phyloP scores from a whole-genome alignment of 2,888 invertebrate genomes.

The Sericinus montela region DNA sequence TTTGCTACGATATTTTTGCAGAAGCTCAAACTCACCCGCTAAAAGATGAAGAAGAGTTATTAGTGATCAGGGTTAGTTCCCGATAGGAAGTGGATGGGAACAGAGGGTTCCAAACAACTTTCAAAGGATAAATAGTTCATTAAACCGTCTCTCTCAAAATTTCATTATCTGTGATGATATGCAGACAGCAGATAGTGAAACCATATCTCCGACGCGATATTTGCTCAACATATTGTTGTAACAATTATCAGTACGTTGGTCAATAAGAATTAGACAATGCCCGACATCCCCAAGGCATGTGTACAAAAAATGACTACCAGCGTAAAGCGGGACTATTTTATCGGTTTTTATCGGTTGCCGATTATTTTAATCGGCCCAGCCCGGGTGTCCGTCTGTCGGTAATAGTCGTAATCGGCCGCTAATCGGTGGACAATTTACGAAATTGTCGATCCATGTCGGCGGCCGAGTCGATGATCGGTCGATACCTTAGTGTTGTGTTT shows the following conservation, averaged over 20 bases:
- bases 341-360: conserved; percentile 74
- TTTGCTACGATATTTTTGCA: too few species aligned
- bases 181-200: too few species aligned
- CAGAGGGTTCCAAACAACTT: too few species aligned
- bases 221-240: too few species aligned
- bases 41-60: too few species aligned
- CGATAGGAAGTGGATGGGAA: too few species aligned
- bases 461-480: conserved; percentile 58
- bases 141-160: too few species aligned
- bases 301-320: conserved; percentile 52
- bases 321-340: conserved; percentile 61
- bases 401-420: conserved; percentile 77
- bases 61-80: too few species aligned
- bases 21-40: too few species aligned
- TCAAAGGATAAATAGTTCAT: too few species aligned
- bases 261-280: conserved; percentile 4
- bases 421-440: conserved; percentile 78
- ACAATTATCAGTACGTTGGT: neutral
- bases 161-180: too few species aligned
- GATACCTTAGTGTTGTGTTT: conserved; percentile 52
- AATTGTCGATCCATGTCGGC: conserved; percentile 78
- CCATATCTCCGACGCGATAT: too few species aligned
- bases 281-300: conserved; percentile 29
- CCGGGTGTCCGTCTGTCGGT: conserved; percentile 75
- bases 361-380: conserved; percentile 75